Percentiles rank a stretch among this genome's conserved stretches.
These are phyloP conservation scores for Labeo calbasu DNA, from an alignment of 2,797 vertebrate genomes.

Conservation along the genomic window DNA sequence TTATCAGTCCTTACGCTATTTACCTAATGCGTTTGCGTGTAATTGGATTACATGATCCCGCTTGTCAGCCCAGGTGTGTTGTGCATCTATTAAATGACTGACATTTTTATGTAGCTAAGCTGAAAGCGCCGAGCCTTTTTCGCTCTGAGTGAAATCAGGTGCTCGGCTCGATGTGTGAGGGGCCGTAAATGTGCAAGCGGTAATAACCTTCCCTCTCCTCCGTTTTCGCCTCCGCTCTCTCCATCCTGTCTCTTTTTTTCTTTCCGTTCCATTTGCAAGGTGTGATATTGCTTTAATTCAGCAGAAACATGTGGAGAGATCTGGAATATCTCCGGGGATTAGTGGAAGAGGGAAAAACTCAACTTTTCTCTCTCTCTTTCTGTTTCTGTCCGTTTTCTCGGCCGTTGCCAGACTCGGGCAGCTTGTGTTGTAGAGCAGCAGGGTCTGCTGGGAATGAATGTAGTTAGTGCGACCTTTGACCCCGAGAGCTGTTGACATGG, in stretches of 20 bases:
- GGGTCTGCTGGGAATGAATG: constrained; percentile 99
- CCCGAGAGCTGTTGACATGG: constrained; percentile 98
- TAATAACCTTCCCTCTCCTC: constrained; percentile 49
- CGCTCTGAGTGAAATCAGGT: constrained; percentile 68
- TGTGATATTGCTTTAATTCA: constrained; percentile 99
- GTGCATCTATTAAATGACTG: constrained; percentile 56
- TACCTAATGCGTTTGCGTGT: constrained; percentile 41
- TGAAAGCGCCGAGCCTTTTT: constrained; percentile 63
- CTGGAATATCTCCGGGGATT: constrained; percentile 99
- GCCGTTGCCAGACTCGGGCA: constrained; percentile 69
- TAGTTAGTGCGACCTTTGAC: constrained; percentile 99
- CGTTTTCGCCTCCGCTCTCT: constrained; percentile 50
- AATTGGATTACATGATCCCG: constrained; percentile 52
- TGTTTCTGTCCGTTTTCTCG: constrained; percentile 32
- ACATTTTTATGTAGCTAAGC: constrained; percentile 63
- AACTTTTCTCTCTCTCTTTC: constrained; percentile 77
- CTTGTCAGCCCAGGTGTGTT: constrained; percentile 54
- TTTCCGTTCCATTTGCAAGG: constrained; percentile 87
- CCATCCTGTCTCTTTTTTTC: constrained; percentile 69
- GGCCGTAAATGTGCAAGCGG: constrained; percentile 56
- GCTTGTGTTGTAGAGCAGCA: constrained; percentile 91
- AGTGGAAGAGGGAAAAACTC: constrained; percentile 84
- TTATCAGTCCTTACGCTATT: constrained; percentile 37
- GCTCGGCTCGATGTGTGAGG: constrained; percentile 62
- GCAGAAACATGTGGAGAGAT: constrained; percentile 99